Percentiles rank a stretch among this genome's conserved stretches.
phyloP scores from a whole-genome alignment of 2,797 vertebrate genomes.

The Rallus crepitans region DNA sequence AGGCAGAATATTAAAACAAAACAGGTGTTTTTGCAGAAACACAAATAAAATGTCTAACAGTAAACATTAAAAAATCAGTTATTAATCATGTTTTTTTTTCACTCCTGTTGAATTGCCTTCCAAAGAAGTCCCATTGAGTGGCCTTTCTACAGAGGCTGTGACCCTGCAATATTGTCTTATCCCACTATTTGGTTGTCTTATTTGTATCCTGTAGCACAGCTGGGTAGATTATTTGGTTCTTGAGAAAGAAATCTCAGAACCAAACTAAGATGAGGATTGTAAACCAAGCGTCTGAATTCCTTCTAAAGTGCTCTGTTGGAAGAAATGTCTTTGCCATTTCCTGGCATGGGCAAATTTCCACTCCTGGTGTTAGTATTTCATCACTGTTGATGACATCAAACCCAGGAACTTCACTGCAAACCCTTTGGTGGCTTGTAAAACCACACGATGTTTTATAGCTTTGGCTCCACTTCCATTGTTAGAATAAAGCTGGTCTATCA shows the following conservation, averaged over 20 bases:
- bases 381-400: not conserved
- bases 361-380: not conserved
- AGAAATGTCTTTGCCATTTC: not conserved
- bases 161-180: not conserved
- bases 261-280: not conserved
- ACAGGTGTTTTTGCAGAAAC: slow-evolving; percentile 52
- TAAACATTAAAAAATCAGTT: slow-evolving; percentile 48
- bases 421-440: not conserved
- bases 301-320: too few species aligned
- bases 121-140: not conserved
- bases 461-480: not conserved
- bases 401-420: not conserved
- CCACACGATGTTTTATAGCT: not conserved
- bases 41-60: slow-evolving; percentile 31
- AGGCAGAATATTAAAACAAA: slow-evolving; percentile 48
- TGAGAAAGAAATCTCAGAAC: not conserved
- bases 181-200: not conserved
- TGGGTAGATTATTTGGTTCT: not conserved
- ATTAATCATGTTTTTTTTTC: slow-evolving; percentile 18
- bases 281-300: not conserved
- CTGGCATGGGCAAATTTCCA: not conserved
- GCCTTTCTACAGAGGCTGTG: not conserved
- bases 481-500: not conserved
- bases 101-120: not conserved
- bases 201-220: not conserved